phyloP scores from a whole-genome alignment of 2,888 invertebrate genomes.

The Frankliniella fusca region DNA sequence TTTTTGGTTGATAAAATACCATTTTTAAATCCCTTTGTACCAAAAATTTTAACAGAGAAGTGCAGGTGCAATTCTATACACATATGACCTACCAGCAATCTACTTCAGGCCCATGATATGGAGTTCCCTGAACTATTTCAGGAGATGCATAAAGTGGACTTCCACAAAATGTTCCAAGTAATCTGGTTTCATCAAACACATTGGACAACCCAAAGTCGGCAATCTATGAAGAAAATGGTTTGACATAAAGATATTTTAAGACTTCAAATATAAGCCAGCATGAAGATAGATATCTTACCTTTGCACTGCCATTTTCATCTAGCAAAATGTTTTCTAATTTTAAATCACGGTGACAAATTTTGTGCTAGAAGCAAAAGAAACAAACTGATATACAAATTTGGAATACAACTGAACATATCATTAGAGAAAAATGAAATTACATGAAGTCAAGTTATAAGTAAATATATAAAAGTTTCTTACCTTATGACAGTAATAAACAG shows the following conservation, averaged over 20 bases:
- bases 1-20: too few species aligned
- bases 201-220: conserved; percentile 98
- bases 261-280: not conserved
- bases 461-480: conserved; percentile 42
- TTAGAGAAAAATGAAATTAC: not conserved
- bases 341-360: conserved; percentile 93
- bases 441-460: not conserved
- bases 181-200: conserved; percentile 83
- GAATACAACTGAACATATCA: not conserved
- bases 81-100: conserved; percentile 57
- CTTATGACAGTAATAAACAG: conserved; percentile 96
- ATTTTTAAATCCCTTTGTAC: not conserved
- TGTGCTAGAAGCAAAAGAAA: conserved; percentile 57
- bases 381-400: not conserved
- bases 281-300: conserved; percentile 52
- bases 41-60: not conserved
- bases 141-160: conserved; percentile 96
- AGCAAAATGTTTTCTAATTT: conserved; percentile 92
- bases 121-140: conserved; percentile 94
- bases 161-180: conserved; percentile 90
- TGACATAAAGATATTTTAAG: conserved; percentile 26
- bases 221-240: conserved; percentile 59
- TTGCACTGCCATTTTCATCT: conserved; percentile 90
- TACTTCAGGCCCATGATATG: conserved; percentile 95
- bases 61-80: conserved; percentile 46